These are phyloP conservation scores for Hapalemur alaotrensis DNA, from an alignment of 2,797 vertebrate genomes.

Conservation along the genomic window DNA sequence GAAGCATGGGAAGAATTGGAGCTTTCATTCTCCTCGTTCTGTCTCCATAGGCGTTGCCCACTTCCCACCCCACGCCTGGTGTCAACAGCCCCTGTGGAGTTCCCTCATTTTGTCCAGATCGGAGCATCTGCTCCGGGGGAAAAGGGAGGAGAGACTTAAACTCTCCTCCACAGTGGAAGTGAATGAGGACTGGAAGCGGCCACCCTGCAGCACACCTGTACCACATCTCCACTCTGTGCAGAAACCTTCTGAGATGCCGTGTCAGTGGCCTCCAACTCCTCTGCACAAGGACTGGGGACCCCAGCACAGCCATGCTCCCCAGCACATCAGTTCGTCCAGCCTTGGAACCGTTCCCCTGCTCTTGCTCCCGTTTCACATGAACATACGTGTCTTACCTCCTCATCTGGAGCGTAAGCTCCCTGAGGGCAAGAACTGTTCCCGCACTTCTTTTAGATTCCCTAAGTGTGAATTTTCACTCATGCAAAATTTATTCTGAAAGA, in stretches of 20 bases:
- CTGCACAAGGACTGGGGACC: fast-evolving
- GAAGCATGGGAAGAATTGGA: neutral
- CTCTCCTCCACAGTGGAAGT: fast-evolving
- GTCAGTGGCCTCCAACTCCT: neutral
- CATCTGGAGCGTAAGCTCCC: neutral
- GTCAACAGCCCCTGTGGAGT: neutral
- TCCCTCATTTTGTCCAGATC: neutral
- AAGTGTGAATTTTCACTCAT: neutral
- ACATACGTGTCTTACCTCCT: neutral
- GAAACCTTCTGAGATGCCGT: fast-evolving
- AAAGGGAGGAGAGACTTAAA: neutral
- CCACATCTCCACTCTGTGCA: fast-evolving
- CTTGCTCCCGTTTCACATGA: fast-evolving
- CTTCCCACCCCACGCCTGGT: fast-evolving
- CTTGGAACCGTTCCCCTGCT: fast-evolving
- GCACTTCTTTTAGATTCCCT: neutral
- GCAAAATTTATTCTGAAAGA: neutral
- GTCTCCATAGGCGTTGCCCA: neutral
- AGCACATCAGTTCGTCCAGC: fast-evolving
- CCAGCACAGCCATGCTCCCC: fast-evolving
- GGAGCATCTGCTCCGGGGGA: neutral
- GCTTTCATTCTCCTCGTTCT: neutral
- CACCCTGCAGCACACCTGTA: fast-evolving
- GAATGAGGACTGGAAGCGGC: neutral
- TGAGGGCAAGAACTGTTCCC: neutral